Percentiles rank a stretch among this genome's conserved stretches.
Evolutionary conservation across 2,113 vertebrate species (phyloP).

Genomic region (Nicator chloris): DNA sequence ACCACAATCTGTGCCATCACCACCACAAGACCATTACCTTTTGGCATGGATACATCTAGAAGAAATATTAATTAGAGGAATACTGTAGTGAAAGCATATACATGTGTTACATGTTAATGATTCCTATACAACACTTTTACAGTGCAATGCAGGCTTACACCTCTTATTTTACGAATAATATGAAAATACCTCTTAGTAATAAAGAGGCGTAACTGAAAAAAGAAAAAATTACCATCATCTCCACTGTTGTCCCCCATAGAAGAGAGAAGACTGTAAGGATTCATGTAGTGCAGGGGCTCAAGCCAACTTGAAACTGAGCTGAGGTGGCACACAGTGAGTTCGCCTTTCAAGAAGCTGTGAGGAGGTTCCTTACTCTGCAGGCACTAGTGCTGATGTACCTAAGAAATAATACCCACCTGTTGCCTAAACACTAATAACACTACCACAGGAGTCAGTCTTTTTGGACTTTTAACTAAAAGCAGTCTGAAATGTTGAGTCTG

Average conservation of each 20-base stretch:
- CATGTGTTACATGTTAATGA: not conserved
- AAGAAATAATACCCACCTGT: not conserved
- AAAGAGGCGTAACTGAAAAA: not conserved
- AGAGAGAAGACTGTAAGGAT: not conserved
- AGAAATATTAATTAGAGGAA: not conserved
- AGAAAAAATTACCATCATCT: not conserved
- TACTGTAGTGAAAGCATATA: not conserved
- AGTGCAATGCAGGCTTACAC: not conserved
- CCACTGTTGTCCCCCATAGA: not conserved
- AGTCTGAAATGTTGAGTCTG: not conserved
- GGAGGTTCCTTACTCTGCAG: not conserved
- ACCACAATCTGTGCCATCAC: not conserved
- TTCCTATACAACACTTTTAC: not conserved
- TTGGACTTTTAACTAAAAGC: not conserved
- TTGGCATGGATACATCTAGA: not conserved
- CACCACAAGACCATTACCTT: not conserved
- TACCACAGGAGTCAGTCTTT: not conserved
- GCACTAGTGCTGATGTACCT: not conserved
- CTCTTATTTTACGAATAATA: not conserved
- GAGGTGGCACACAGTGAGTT: not conserved
- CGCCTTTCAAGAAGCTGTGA: not conserved
- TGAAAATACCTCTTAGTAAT: not conserved
- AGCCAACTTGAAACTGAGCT: not conserved
- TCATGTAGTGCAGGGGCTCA: not conserved
- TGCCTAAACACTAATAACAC: not conserved